Base-by-base conservation (phyloP, 2,888 invertebrate species). In the Drosophila neotestacea region DNA sequence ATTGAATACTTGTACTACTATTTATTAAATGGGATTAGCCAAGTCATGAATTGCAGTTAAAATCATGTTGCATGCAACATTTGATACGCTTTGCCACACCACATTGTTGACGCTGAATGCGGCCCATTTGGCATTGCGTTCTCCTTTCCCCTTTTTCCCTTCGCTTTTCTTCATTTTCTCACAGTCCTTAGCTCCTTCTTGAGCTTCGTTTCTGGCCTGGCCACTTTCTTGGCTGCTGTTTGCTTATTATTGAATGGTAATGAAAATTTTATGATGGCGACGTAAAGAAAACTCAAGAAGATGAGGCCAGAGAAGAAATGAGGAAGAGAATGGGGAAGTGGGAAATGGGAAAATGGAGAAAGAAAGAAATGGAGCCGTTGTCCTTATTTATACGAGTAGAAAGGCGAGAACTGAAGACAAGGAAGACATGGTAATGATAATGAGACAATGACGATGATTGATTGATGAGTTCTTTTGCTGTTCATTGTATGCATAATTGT, bases 211-310 rank as follows among this genome's bases (percentile, higher is more conserved):
- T 27, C 9, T 22, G 22, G 22, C 22, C 54, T 48, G 36, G 28
- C 2, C 70, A 28, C 52, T 51, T 34, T 7, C 55, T 47, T 59
- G 47, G 36, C 52, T 69, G 58, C 52, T 59, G 59, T 56, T 75
- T 73, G 58, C 70, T 73, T 81, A 81, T 84, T 84, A 80, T 80
- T 85, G 58, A 70, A 73, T 79, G 83, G 73, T 83, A 81, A 85
- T 81, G 83, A 83, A 85, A 76, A 76, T 81, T 85, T 73, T 83
- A 82, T 82, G 86, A 79, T 82, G 79, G 65, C 79, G 52, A 48
- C 72, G 47, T 46, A 39, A 65, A 52, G 39, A 32, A 48, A 73
- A 48, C 30, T 32, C 32, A 11, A 11, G 7, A 22, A 16, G 13
- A 62, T 11, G 6, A n/a, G 27, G 38, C 52, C 9, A 22, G 48